phyloP scores from a whole-genome alignment of 2,797 vertebrate genomes.

The Arnoldichthys spilopterus region DNA sequence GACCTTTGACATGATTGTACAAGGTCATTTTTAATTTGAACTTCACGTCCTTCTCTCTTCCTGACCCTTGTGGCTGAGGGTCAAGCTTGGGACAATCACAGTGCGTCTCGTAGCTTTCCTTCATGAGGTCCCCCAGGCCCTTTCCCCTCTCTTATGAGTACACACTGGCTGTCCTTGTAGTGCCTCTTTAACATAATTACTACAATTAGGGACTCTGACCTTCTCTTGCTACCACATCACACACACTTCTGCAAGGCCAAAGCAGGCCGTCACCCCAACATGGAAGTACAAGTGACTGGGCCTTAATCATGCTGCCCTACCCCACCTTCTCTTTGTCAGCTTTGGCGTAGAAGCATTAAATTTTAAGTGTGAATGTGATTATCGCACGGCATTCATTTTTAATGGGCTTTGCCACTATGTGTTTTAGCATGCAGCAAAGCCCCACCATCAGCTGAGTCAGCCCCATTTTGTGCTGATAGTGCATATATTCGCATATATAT shows the following conservation, averaged over 20 bases:
- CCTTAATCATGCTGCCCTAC: slow-evolving; percentile 69
- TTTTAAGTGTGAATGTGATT: slow-evolving; percentile 87
- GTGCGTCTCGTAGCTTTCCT: slow-evolving; percentile 19
- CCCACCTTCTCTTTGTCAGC: slow-evolving; percentile 75
- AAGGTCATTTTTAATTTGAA: slow-evolving; percentile 38
- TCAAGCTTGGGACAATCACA: slow-evolving; percentile 34
- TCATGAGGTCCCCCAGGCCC: slow-evolving; percentile 10
- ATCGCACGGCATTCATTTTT: slow-evolving; percentile 85
- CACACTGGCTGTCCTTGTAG: slow-evolving; percentile 40
- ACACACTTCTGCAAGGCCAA: slow-evolving; percentile 58
- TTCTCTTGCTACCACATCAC: slow-evolving; percentile 58
- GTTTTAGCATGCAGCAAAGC: slow-evolving; percentile 84
- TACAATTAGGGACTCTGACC: slow-evolving; percentile 60
- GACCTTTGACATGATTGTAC: slow-evolving; percentile 34
- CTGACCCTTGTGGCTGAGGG: slow-evolving; percentile 26
- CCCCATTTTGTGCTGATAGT: slow-evolving; percentile 78
- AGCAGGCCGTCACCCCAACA: slow-evolving; percentile 56
- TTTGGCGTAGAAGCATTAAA: slow-evolving; percentile 78
- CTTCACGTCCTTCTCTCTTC: slow-evolving; percentile 18
- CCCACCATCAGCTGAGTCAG: slow-evolving; percentile 79
- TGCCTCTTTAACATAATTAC: slow-evolving; percentile 62
- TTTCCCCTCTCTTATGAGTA: slow-evolving; percentile 12
- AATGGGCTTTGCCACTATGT: slow-evolving; percentile 84
- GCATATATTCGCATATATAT: slow-evolving; percentile 78
- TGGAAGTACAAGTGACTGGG: slow-evolving; percentile 64